Conservation (phyloP, 1,140 invertebrate species). For the Gryon sp. region DNA sequence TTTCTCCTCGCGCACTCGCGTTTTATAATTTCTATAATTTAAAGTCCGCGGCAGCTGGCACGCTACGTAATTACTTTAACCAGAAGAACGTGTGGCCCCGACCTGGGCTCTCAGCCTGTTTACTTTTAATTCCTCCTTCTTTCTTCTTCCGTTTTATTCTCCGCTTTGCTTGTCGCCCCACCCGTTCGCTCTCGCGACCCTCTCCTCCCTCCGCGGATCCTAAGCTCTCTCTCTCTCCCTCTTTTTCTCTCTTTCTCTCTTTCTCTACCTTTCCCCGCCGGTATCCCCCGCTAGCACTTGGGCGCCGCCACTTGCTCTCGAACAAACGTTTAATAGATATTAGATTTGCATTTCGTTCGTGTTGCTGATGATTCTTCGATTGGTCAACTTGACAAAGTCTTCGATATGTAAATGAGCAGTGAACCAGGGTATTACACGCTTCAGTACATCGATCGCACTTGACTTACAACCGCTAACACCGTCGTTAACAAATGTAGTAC, state of each 20-base stretch:
- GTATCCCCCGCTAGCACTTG: conserved; percentile 3
- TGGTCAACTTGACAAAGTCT: conserved; percentile 41
- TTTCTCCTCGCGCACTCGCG: conserved; percentile 71
- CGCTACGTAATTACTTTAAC: conserved; percentile 79
- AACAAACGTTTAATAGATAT: conserved; percentile 15
- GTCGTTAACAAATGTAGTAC: conserved; percentile 18
- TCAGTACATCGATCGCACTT: conserved; percentile 46
- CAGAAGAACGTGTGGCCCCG: conserved; percentile 77
- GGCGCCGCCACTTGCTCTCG: conserved; percentile 10
- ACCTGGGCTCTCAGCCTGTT: conserved; percentile 71
- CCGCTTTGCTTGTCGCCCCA: not conserved
- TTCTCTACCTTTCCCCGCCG: not conserved
- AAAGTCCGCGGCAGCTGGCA: conserved; percentile 79
- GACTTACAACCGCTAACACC: conserved; percentile 44
- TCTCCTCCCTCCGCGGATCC: not conserved
- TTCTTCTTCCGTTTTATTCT: conserved; percentile 50
- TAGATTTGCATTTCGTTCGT: conserved; percentile 37
- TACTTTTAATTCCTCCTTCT: conserved; percentile 76
- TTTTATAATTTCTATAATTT: conserved; percentile 80
- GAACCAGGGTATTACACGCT: conserved; percentile 33
- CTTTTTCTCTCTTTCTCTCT: not conserved
- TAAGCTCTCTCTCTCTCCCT: not conserved
- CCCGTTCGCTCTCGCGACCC: conserved; percentile 1
- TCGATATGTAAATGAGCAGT: conserved; percentile 46
- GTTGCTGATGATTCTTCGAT: conserved; percentile 25